A percentile compares a stretch with the other conserved stretches of the same genome.
Evolutionary conservation across 2,797 vertebrate genomes (phyloP).

Genomic region (Crocodylus rhombifer): DNA sequence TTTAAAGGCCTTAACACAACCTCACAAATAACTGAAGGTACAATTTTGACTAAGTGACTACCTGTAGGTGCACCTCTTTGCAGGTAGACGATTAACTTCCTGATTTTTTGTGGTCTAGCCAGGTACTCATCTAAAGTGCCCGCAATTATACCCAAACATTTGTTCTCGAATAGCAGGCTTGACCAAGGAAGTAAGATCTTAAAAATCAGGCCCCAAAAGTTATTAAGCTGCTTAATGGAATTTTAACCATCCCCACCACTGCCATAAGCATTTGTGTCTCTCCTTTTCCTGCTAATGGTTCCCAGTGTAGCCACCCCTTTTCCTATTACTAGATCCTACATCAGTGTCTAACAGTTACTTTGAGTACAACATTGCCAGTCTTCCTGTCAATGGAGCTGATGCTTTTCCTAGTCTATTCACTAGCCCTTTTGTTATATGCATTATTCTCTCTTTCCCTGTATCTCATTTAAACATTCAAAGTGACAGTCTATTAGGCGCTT

Average conservation of each 20-base stretch:
- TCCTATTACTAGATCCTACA: conserved; percentile 7
- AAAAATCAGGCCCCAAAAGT: neutral
- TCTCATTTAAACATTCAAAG: conserved; percentile 64
- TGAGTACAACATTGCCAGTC: conserved; percentile 19
- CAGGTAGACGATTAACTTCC: neutral
- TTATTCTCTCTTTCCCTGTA: conserved; percentile 30
- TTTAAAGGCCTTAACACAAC: neutral
- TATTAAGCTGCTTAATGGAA: neutral
- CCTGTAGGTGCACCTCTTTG: neutral
- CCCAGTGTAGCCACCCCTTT: neutral
- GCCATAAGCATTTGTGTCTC: neutral
- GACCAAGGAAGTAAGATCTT: neutral
- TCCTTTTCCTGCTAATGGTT: neutral
- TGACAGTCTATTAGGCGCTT: conserved; percentile 73
- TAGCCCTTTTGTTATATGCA: conserved; percentile 37
- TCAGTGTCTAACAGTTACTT: neutral
- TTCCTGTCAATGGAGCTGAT: conserved; percentile 4
- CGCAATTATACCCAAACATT: neutral
- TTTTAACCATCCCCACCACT: neutral
- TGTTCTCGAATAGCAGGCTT: accelerated
- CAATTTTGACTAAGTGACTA: neutral
- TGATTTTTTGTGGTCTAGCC: neutral
- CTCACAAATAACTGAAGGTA: neutral
- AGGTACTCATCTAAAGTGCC: neutral
- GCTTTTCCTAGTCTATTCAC: neutral